These are phyloP conservation scores for Thoracochromis brauschi DNA, from an alignment of 2,113 vertebrate species.

Conservation along the genomic window DNA sequence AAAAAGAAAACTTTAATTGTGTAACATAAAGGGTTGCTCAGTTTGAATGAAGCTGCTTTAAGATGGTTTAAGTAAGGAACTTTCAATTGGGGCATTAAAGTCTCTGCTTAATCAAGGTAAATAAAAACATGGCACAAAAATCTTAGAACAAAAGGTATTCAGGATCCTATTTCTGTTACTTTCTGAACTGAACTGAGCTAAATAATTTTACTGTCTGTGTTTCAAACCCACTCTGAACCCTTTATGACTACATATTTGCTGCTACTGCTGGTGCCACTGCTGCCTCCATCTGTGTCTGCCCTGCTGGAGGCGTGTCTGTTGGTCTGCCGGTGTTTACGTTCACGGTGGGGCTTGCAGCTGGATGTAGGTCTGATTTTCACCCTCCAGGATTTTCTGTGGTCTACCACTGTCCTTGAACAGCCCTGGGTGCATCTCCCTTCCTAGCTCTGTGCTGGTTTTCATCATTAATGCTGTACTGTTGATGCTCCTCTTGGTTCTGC, in stretches of 20 bases:
- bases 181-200: neutral
- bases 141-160: neutral
- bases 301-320: conserved; percentile 57
- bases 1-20: neutral
- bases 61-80: neutral
- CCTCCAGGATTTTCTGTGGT: conserved; percentile 77
- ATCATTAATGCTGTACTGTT: conserved; percentile 77
- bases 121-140: neutral
- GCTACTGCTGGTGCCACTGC: neutral
- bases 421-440: conserved; percentile 51
- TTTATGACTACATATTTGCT: neutral
- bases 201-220: neutral
- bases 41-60: neutral
- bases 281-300: neutral
- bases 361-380: conserved; percentile 73
- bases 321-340: conserved; percentile 71
- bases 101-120: neutral
- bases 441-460: conserved; percentile 69
- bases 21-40: neutral
- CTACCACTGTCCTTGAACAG: conserved; percentile 71
- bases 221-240: conserved; percentile 39
- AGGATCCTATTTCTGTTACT: neutral
- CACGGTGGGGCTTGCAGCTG: conserved; percentile 65
- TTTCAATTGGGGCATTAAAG: neutral
- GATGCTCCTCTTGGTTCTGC: conserved; percentile 82